phyloP scores from a whole-genome alignment of 2,113 vertebrate genomes.

The Naja naja region DNA sequence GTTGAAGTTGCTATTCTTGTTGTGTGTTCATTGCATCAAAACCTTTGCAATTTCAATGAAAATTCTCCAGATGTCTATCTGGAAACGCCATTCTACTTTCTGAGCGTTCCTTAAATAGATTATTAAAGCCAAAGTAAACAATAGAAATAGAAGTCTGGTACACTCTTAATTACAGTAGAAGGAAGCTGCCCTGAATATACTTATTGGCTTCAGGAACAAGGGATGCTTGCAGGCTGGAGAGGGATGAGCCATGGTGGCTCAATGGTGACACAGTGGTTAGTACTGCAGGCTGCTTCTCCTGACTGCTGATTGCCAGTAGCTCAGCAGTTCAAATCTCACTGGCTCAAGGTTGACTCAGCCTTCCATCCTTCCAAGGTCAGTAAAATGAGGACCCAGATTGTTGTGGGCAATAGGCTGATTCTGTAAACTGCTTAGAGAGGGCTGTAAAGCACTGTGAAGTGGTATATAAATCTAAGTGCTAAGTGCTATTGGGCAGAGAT shows the following conservation, averaged over 20 bases:
- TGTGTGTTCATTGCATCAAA: neutral
- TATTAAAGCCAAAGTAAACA: neutral
- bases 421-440: too few relatives aligned
- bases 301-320: too few relatives aligned
- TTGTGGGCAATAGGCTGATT: too few relatives aligned
- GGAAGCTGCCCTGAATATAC: neutral
- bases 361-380: too few relatives aligned
- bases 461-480: too few relatives aligned
- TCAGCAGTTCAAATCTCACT: too few relatives aligned
- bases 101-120: neutral
- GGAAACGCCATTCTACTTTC: neutral
- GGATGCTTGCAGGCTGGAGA: neutral
- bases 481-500: neutral
- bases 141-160: neutral
- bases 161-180: neutral
- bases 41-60: neutral
- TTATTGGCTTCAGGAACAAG: neutral
- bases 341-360: too few relatives aligned
- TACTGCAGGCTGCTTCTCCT: too few relatives aligned
- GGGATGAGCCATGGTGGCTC: too few relatives aligned
- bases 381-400: too few relatives aligned
- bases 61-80: neutral
- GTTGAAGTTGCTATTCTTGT: neutral
- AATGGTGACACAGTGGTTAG: too few relatives aligned
- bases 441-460: too few relatives aligned